These are phyloP conservation scores for Mormyrus iriodes DNA, from an alignment of 2,113 vertebrate genomes.

Conservation along the genomic window DNA sequence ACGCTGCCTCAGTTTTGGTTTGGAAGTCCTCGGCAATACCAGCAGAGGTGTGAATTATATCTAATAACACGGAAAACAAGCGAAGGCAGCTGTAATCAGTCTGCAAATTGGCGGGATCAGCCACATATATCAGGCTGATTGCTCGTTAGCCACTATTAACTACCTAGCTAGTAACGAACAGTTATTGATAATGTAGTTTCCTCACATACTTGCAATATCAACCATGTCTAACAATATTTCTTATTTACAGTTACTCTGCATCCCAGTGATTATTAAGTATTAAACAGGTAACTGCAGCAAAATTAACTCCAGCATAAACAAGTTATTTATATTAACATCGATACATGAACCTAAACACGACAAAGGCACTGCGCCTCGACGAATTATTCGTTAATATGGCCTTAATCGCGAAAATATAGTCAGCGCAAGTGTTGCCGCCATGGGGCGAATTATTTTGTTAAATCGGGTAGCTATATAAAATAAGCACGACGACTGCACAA, in stretches of 20 bases:
- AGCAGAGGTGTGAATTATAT: not conserved
- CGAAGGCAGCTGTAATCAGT: not conserved
- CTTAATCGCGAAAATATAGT: not conserved
- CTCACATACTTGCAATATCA: not conserved
- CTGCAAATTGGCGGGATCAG: not conserved
- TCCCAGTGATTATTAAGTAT: not conserved
- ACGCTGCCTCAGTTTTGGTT: not conserved
- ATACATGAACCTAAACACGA: not conserved
- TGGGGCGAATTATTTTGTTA: not conserved
- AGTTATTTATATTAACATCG: not conserved
- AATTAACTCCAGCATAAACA: not conserved
- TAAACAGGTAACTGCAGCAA: not conserved
- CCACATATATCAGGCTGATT: not conserved
- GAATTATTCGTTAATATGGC: not conserved
- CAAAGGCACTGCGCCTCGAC: not conserved
- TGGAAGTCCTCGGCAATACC: not conserved
- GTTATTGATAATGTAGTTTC: not conserved
- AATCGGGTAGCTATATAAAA: not conserved
- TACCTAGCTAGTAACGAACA: not conserved
- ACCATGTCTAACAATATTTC: not conserved
- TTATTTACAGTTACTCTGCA: not conserved
- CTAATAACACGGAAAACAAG: not conserved
- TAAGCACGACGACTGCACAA: not conserved
- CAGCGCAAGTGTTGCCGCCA: not conserved
- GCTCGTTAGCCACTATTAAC: not conserved